Evolutionary conservation across 2,888 invertebrate species (phyloP).

Genomic region (Sisyra terminalis): DNA sequence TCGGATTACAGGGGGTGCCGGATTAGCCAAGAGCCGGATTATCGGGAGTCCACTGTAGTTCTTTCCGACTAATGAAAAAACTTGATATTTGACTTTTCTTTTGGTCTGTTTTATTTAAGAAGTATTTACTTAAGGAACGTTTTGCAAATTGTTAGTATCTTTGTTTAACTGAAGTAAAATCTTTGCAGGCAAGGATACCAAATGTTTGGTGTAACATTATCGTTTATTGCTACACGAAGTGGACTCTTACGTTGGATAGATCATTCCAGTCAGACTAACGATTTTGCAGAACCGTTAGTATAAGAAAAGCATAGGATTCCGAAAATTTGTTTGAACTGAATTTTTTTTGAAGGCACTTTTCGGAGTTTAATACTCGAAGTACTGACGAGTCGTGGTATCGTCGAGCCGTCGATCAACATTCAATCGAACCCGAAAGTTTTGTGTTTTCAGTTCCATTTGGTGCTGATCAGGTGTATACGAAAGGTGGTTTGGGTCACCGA

Average conservation of each 20-base stretch:
- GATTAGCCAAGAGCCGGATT: no score
- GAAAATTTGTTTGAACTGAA: not conserved
- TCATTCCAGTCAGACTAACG: conserved; percentile 37
- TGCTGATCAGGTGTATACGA: conserved; percentile 30
- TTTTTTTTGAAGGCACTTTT: conserved; percentile 49
- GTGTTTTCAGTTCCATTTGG: conserved; percentile 79
- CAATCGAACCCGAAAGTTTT: conserved; percentile 74
- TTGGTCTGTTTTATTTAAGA: no score
- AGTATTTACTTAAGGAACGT: no score
- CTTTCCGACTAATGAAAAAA: no score
- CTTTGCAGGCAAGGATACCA: conserved; percentile 73
- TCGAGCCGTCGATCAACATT: conserved; percentile 77
- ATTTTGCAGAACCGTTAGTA: conserved; percentile 52
- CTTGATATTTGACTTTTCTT: no score
- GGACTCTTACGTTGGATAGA: conserved; percentile 81
- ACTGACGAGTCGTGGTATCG: conserved; percentile 85
- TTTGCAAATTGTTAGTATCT: no score
- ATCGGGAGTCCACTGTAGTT: no score
- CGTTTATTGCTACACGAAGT: conserved; percentile 82
- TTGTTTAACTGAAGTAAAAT: conserved; percentile 14
- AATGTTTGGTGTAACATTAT: conserved; percentile 68
- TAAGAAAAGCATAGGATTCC: not conserved
- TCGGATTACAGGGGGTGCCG: no score
- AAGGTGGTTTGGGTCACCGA: conserved; percentile 24
- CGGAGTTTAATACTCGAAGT: conserved; percentile 60